Percentiles rank a stretch among this genome's conserved stretches.
Conservation (phyloP, 2,797 vertebrate species). For the Eutrigla gurnardus region DNA sequence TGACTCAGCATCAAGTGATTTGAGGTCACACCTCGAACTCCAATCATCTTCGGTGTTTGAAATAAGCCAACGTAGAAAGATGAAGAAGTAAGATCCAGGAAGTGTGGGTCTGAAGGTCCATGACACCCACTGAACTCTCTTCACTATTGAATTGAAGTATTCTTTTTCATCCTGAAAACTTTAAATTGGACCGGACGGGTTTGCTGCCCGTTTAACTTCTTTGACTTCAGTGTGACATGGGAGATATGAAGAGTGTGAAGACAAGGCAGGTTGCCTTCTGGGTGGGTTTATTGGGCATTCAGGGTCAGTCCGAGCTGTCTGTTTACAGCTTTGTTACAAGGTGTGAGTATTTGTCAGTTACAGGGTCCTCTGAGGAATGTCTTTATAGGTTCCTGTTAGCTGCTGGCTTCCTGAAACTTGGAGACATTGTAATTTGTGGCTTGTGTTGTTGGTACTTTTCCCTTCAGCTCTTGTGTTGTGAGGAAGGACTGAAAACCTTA, state of each 20-base stretch:
- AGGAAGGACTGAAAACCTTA: not conserved
- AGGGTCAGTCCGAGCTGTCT: not conserved
- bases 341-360: conserved; percentile 21
- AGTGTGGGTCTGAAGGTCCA: not conserved
- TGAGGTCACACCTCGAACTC: too few relatives aligned
- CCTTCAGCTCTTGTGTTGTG: not conserved
- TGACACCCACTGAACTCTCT: not conserved
- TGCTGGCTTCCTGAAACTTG: conserved; percentile 2
- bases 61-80: too few relatives aligned
- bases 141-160: not conserved
- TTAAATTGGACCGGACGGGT: not conserved
- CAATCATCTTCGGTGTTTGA: too few relatives aligned
- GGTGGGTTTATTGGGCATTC: conserved; percentile 17
- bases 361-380: conserved; percentile 33
- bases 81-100: not conserved
- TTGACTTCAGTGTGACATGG: not conserved
- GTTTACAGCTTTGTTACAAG: conserved; percentile 35
- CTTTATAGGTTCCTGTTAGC: conserved; percentile 35
- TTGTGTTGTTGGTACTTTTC: not conserved
- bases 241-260: conserved; percentile 3
- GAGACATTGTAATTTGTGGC: conserved; percentile 25
- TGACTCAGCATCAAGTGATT: too few relatives aligned
- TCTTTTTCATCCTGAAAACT: not conserved
- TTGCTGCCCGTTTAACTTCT: not conserved
- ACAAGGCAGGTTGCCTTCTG: not conserved